Conservation (phyloP, 2,888 invertebrate species). For the Hypomecis atomaria region DNA sequence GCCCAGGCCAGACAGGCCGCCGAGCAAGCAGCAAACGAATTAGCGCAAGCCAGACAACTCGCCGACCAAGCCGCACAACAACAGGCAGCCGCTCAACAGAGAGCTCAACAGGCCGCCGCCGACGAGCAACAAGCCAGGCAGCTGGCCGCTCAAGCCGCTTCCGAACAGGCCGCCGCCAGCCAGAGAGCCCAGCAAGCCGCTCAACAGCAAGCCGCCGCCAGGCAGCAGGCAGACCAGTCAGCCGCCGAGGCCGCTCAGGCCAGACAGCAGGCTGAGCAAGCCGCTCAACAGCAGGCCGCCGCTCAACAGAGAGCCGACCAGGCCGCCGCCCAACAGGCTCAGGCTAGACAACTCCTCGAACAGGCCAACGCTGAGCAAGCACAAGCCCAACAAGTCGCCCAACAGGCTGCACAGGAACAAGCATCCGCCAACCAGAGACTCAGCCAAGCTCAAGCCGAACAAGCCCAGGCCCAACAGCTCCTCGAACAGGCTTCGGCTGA, state of each 20-base stretch:
- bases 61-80: constrained; percentile 7
- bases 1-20: constrained; percentile 2
- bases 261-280: neutral
- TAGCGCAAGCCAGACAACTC: neutral
- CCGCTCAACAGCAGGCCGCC: neutral
- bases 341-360: constrained; percentile 7
- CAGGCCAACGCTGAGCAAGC: constrained; percentile 10
- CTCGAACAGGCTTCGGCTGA: constrained; percentile 5
- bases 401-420: constrained; percentile 9
- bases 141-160: constrained; percentile 3
- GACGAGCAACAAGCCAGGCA: constrained; percentile 7
- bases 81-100: constrained; percentile 4
- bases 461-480: constrained; percentile 5
- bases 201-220: constrained; percentile 5
- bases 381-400: constrained; percentile 1
- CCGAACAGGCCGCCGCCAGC: constrained; percentile 12
- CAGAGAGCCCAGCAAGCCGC: constrained; percentile 8
- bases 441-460: neutral
- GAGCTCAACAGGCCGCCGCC: constrained; percentile 3
- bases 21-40: neutral
- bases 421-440: neutral
- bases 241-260: neutral
- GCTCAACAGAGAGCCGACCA: constrained; percentile 3
- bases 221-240: neutral
- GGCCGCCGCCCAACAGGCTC: constrained; percentile 12